Base-by-base conservation (phyloP, 2,888 invertebrate species). In the Polydrusus pterygomalis region DNA sequence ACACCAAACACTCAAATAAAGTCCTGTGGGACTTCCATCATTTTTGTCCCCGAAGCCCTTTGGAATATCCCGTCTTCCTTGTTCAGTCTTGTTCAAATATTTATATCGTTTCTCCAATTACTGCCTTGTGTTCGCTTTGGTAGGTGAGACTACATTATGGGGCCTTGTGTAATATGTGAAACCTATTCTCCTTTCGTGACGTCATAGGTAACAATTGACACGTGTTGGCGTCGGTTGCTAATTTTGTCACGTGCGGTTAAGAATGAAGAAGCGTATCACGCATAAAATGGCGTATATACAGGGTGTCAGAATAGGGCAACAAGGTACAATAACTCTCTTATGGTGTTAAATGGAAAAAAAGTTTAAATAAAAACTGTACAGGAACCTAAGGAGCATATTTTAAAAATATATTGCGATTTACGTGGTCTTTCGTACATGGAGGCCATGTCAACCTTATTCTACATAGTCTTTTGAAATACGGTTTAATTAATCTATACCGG, bases 71-170 rank as follows among this genome's bases (percentile, higher is more conserved):
- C 15, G 11, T 17, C 47, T 30, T 64, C 43, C 49, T 47, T 60
- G 58, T 60, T 38, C 18, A 9, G 67, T 10, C 30, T 51, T 58
- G 65, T 51, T 67, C 34, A 68, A 74, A 74, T 74, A 74, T 74
- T 69, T 74, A 74, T 63, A 49, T 62, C 62, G 10, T 17, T 67
- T 47, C 51, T 74, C 58, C 74, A 49, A 68, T 74, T 62, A 67
- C 62, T 13, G 20, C 62, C 10, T 40, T 38, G 56, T 56, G 43
- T 38, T n/a, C 54, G 64, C 45, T 20, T 56, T 56, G 25, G 43
- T 45, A 72, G 71, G 71, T 72, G 71, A 43, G 45, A 72, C 38
- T 65, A 65, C 25, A 25, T 17, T 54, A 25, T 45, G 56, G 20
- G 56, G 63, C 43, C 45, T 69, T 67, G 68, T 25, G 17, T n/a